These are phyloP conservation scores for Anticlea derivata DNA, from an alignment of 2,888 invertebrate genomes.

Conservation along the genomic window DNA sequence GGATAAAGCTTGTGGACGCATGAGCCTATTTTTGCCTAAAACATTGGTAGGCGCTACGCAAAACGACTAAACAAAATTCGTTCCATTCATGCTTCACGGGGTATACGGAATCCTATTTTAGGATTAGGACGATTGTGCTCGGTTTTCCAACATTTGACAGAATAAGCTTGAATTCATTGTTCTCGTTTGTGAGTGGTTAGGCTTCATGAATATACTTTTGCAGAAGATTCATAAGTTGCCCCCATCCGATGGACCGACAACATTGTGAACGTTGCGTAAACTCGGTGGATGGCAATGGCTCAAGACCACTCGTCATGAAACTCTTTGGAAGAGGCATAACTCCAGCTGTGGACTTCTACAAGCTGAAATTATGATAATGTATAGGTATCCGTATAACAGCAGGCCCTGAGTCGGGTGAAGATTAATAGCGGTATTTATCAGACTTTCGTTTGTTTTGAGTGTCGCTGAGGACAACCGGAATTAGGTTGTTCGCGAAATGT, in stretches of 20 bases:
- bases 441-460: slow-evolving; percentile 78
- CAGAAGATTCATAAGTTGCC: no score
- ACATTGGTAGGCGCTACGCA: slow-evolving; percentile 34
- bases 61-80: slow-evolving; percentile 31
- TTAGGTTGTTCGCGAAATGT: slow-evolving; percentile 69
- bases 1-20: slow-evolving; percentile 11
- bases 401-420: slow-evolving; percentile 56
- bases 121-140: slow-evolving; percentile 34
- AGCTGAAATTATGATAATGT: no score
- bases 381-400: slow-evolving; percentile 53
- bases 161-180: slow-evolving; percentile 1
- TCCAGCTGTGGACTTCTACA: no score
- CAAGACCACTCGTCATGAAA: no score
- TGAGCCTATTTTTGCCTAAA: slow-evolving; percentile 33
- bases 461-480: slow-evolving; percentile 71
- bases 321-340: no score
- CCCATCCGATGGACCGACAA: no score
- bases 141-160: slow-evolving; percentile 26
- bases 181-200: background rate
- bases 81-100: slow-evolving; percentile 34
- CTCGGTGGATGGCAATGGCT: no score
- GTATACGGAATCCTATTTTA: slow-evolving; percentile 35
- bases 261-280: no score
- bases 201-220: background rate
- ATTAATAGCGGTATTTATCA: slow-evolving; percentile 76